Evolutionary conservation across 1,140 invertebrate species (phyloP), one percentile per base, ranked within the genome.

Genomic region (Lutraria rhynchaena): DNA sequence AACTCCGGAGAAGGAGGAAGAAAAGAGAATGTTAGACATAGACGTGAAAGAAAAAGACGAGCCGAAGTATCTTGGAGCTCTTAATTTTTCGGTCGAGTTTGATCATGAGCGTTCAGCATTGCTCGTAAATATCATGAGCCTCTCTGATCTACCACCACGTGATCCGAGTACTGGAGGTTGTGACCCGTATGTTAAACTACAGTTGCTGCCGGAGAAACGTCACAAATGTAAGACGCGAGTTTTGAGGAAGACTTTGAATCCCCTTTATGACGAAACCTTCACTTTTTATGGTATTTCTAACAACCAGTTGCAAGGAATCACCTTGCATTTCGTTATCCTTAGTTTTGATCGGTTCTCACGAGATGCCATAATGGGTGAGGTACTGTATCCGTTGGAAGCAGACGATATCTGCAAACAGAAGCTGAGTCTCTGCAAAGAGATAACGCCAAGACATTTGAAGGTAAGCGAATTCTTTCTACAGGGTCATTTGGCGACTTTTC

Each of bases 311-410:
- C 93, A 94, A 3, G 94, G 95, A 58, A 94, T 95, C 33, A 96
- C 95, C 58, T 92, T 97, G 0, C 96, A 98, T 91, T 92, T 93
- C 84, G 97, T 96, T 0, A 95, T 98, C 0, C 96, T 97, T 88
- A 96, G 97, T 91, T 98, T 98, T 92, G 97, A 98, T 92, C 94
- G 96, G 51, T 98, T 97, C 93, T 97, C 96, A 24, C 93, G 96
- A 22, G 96, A 98, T 88, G 96, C 98, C 90, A 94, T 98, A 51
- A 97, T 98, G 82, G 96, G 96, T 1, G 96, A 97, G 91, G 90
- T 92, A 11, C 81, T 92, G 13, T 92, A 90, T 81, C 89, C 91
- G 1, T 92, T 97, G 7, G 95, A 95, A 65, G 89, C 86, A 33
- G 81, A 89, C 7, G 89, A 92, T 31, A 70, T 91, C 11, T 85